Percentiles rank a stretch among this genome's conserved stretches.
Evolutionary conservation across 2,113 vertebrate genomes (phyloP).

Genomic region (Callospermophilus lateralis): DNA sequence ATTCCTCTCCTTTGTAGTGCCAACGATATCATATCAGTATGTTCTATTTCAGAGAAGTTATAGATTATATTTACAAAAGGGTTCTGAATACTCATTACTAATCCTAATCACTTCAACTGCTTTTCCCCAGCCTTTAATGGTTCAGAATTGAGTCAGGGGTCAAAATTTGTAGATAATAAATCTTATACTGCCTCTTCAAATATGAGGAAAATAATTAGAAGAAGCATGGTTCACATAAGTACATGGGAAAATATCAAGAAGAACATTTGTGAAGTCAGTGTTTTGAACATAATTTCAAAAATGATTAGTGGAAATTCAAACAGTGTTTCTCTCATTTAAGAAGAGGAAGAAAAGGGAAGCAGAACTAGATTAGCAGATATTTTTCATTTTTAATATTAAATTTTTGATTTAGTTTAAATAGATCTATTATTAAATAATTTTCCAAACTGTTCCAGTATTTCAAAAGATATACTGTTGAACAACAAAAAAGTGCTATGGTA

Average conservation of each 20-base stretch:
- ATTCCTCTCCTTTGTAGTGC: not conserved
- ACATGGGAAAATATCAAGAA: not conserved
- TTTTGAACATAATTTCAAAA: not conserved
- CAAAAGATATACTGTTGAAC: not conserved
- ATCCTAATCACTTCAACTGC: not conserved
- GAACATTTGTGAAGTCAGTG: not conserved
- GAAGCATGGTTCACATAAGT: not conserved
- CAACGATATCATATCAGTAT: not conserved
- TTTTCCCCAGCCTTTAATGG: not conserved
- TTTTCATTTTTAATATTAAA: constrained; percentile 9
- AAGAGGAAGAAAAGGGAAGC: not conserved
- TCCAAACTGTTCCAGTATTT: not conserved
- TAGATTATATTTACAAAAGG: not conserved
- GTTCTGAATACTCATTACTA: not conserved
- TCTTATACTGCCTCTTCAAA: not conserved
- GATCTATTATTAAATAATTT: constrained; percentile 19
- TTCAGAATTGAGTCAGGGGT: not conserved
- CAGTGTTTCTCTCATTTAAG: not conserved
- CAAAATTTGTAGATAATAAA: not conserved
- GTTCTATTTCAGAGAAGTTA: not conserved
- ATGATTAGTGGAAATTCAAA: constrained; percentile 29
- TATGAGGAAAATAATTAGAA: not conserved
- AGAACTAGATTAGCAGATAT: not conserved
- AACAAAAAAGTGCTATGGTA: not conserved
- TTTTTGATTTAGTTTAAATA: constrained; percentile 22